Conservation (phyloP, 2,797 vertebrate species). For the Fratercula arctica region DNA sequence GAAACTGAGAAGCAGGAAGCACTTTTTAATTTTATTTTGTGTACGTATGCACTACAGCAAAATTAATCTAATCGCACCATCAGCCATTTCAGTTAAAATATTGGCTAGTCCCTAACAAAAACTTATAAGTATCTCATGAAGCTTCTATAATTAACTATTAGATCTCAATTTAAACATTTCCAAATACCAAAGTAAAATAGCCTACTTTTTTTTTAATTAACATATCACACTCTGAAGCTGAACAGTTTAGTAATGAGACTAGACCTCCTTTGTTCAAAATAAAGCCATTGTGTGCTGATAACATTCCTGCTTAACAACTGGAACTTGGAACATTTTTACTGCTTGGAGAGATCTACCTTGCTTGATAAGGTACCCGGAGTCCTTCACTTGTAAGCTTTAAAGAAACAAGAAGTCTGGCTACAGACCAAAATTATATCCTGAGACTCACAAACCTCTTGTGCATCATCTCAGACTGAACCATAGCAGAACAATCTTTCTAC, state of each 20-base stretch:
- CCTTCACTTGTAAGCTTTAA: background rate
- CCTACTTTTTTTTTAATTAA: background rate
- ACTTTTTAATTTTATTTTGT: background rate
- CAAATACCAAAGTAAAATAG: background rate
- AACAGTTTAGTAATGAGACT: background rate
- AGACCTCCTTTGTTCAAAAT: background rate
- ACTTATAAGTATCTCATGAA: background rate
- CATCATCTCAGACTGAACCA: background rate
- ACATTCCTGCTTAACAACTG: background rate
- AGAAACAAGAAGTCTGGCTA: background rate
- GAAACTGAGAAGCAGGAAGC: background rate
- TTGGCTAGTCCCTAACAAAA: background rate
- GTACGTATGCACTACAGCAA: background rate
- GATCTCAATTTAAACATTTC: background rate
- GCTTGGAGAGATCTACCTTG: background rate
- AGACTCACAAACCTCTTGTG: background rate
- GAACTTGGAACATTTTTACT: background rate
- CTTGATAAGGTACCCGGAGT: background rate
- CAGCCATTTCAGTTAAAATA: background rate
- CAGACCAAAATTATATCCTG: background rate
- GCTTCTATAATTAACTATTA: background rate
- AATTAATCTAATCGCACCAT: background rate
- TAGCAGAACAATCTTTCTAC: background rate
- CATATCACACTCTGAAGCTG: background rate
- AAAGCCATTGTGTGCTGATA: background rate